Evolutionary conservation across 2,797 vertebrate genomes (phyloP).

Genomic region (Phoxinus dragarum): DNA sequence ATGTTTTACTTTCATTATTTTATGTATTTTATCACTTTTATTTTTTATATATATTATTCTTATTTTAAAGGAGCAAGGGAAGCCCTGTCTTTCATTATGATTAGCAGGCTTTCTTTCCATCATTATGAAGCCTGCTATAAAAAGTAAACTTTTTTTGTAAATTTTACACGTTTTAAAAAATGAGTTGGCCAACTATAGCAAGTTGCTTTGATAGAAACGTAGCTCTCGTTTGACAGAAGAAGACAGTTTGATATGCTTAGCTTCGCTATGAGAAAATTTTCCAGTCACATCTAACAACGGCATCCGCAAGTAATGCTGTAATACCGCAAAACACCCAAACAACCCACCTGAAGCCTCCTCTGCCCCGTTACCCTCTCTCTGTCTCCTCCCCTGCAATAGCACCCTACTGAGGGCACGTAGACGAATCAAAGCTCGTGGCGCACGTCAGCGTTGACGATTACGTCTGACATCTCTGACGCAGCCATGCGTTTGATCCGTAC

Average conservation of each 20-base stretch:
- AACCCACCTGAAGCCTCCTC: constrained; percentile 4
- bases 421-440: not conserved
- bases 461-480: constrained; percentile 7
- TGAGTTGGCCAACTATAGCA: not conserved
- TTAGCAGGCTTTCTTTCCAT: too few species aligned
- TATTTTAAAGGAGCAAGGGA: not conserved
- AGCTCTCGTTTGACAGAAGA: not conserved
- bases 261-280: not conserved
- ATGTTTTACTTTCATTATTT: not conserved
- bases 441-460: constrained; percentile 3
- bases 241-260: not conserved
- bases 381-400: not conserved
- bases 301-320: not conserved
- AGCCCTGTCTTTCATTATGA: not conserved
- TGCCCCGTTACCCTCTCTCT: not conserved
- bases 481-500: constrained; percentile 24
- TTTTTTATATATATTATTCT: too few species aligned
- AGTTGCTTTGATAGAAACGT: not conserved
- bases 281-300: not conserved
- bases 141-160: not conserved
- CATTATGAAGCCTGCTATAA: not conserved
- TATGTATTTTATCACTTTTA: too few species aligned
- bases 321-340: not conserved
- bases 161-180: not conserved
- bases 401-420: constrained; percentile 7